Percentiles rank a stretch among this genome's conserved stretches.
These are phyloP conservation scores for Rhinogobius similis DNA, from an alignment of 2,113 vertebrate genomes.

Conservation along the genomic window DNA sequence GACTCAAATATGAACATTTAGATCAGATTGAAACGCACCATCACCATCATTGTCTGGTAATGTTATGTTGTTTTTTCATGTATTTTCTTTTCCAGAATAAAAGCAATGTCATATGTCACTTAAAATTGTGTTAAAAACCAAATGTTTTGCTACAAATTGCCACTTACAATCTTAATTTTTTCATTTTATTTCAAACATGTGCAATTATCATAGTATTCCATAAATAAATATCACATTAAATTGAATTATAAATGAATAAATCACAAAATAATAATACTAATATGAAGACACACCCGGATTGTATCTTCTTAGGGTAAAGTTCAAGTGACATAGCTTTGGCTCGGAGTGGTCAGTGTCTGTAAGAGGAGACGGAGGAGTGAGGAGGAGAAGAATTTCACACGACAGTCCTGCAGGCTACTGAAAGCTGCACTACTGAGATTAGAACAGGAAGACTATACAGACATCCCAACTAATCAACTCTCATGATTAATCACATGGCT, in stretches of 20 bases:
- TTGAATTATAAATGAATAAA: too few relatives aligned
- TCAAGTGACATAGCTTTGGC: slow-evolving; percentile 30
- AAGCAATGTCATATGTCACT: too few relatives aligned
- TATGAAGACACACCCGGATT: background rate
- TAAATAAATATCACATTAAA: background rate
- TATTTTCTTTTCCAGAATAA: background rate
- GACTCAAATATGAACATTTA: background rate
- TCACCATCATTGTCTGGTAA: too few relatives aligned
- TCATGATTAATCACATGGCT: background rate
- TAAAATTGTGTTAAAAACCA: too few relatives aligned
- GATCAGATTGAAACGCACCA: too few relatives aligned
- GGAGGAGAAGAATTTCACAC: slow-evolving; percentile 52
- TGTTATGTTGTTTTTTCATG: background rate
- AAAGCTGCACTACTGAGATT: background rate
- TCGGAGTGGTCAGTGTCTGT: slow-evolving; percentile 23
- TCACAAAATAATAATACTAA: background rate
- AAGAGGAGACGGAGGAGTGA: slow-evolving; percentile 46
- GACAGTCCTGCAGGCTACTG: slow-evolving; percentile 1
- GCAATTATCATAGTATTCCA: too few relatives aligned
- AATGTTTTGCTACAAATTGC: too few relatives aligned
- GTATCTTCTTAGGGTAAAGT: slow-evolving; percentile 27
- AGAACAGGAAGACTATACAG: background rate
- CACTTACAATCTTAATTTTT: too few relatives aligned
- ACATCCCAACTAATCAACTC: background rate
- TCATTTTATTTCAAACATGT: too few relatives aligned